phyloP scores from a whole-genome alignment of 2,888 invertebrate genomes.

The Abscondita cerata region DNA sequence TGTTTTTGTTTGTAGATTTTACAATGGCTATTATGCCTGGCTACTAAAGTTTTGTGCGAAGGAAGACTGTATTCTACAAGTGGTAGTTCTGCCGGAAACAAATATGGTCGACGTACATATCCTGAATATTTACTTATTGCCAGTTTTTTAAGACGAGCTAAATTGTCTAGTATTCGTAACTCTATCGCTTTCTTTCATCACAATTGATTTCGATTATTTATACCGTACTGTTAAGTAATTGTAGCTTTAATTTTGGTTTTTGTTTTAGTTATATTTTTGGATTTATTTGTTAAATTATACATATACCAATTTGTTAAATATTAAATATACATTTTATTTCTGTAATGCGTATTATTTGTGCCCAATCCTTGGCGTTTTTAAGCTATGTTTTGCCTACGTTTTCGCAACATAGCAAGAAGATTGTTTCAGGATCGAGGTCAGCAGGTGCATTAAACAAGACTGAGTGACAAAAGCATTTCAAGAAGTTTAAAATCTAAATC shows the following conservation, averaged over 20 bases:
- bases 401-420: too few relatives aligned
- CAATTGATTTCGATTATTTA: constrained; percentile 40
- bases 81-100: constrained; percentile 1
- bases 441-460: too few relatives aligned
- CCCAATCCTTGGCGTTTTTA: too few relatives aligned
- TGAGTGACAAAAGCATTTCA: too few relatives aligned
- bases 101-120: constrained; percentile 66
- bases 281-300: too few relatives aligned
- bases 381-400: too few relatives aligned
- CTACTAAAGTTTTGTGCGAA: constrained; percentile 77
- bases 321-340: too few relatives aligned
- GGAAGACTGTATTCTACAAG: constrained; percentile 56
- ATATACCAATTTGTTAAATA: too few relatives aligned
- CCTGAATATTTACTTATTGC: constrained; percentile 76
- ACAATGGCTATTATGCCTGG: constrained; percentile 76
- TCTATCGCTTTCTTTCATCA: constrained; percentile 71
- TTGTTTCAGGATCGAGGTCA: too few relatives aligned
- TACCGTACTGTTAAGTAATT: background rate
- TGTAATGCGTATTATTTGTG: too few relatives aligned
- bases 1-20: constrained; percentile 63
- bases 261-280: too few relatives aligned
- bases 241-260: background rate
- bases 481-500: too few relatives aligned
- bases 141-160: constrained; percentile 70
- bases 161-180: constrained; percentile 65